A percentile compares a stretch with the other conserved stretches of the same genome.
Conservation (phyloP, 2,113 vertebrate genomes). For the Prionailurus viverrinus region DNA sequence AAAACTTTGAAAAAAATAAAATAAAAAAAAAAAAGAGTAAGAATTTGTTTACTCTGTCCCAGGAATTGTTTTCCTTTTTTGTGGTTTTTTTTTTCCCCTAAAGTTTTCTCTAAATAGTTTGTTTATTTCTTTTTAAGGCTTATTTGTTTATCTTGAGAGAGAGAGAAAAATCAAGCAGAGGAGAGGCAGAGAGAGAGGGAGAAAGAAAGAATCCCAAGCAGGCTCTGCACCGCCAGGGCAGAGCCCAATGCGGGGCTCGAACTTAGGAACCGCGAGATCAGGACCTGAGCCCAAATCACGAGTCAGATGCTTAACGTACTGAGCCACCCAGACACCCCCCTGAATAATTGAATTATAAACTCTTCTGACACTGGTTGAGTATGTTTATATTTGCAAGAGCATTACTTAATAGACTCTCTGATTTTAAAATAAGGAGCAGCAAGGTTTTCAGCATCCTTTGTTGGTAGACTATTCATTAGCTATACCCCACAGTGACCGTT, state of each 20-base stretch:
- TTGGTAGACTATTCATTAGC: neutral
- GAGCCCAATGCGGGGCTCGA: too few species aligned
- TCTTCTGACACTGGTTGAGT: neutral
- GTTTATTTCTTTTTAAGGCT: too few species aligned
- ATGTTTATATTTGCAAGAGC: neutral
- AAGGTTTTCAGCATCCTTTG: neutral
- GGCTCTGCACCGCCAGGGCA: too few species aligned
- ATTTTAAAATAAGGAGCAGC: neutral
- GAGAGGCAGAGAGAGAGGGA: too few species aligned
- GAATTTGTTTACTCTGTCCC: neutral
- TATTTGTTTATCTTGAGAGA: too few species aligned
- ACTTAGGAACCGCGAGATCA: too few species aligned
- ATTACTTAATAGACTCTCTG: neutral
- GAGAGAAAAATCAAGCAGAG: too few species aligned
- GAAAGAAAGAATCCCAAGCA: too few species aligned
- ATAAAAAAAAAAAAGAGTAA: neutral
- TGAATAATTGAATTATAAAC: neutral
- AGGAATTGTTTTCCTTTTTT: neutral
- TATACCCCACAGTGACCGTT: neutral
- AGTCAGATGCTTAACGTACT: too few species aligned
- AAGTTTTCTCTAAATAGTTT: neutral
- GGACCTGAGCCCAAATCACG: too few species aligned
- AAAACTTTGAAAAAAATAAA: too few species aligned
- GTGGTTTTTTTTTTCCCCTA: neutral
- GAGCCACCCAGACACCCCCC: too few species aligned